A percentile compares a stretch with the other conserved stretches of the same genome.
Evolutionary conservation across 2,113 vertebrate species (phyloP).

Genomic region (Odontesthes bonariensis): DNA sequence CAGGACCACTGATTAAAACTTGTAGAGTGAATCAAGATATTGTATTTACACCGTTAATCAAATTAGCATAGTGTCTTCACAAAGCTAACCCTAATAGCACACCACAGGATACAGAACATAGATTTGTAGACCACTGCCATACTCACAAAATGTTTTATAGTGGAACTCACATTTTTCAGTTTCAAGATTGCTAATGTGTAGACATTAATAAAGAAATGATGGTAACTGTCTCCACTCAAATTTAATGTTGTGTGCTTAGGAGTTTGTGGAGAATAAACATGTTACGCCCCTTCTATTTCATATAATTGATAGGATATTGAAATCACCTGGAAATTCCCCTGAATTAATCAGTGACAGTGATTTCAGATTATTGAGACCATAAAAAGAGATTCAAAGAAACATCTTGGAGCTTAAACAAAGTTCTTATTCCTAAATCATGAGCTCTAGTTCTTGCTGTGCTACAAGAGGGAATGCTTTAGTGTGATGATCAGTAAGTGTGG

Average conservation of each 20-base stretch:
- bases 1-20: background rate
- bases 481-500: conserved; percentile 74
- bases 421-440: conserved; percentile 73
- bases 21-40: background rate
- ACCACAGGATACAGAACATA: background rate
- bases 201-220: background rate
- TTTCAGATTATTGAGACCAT: conserved; percentile 8
- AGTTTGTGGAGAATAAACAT: background rate
- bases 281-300: background rate
- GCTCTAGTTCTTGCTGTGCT: conserved; percentile 64
- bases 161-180: background rate
- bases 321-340: conserved; percentile 18
- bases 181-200: background rate
- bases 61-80: background rate
- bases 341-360: conserved; percentile 22
- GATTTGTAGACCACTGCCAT: background rate
- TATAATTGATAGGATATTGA: background rate
- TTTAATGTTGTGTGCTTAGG: too few species aligned
- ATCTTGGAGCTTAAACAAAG: conserved; percentile 39
- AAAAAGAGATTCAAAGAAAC: conserved; percentile 32
- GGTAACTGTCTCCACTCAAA: too few species aligned
- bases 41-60: background rate
- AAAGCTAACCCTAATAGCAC: background rate
- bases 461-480: conserved; percentile 66
- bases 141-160: background rate